Base-by-base conservation (phyloP, 2,797 vertebrate species). In the Acanthornis magna region DNA sequence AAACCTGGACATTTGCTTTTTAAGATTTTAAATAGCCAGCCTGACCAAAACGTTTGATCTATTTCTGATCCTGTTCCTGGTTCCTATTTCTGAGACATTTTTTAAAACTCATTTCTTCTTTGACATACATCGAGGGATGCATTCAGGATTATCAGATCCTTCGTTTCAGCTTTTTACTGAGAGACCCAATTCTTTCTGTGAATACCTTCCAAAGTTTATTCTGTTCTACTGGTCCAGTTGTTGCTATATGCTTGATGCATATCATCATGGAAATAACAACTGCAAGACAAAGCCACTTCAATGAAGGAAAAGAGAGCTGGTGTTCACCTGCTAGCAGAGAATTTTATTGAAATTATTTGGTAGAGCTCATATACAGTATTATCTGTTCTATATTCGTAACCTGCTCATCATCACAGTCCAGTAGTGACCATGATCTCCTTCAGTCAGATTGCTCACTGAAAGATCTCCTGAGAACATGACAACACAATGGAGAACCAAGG, bases 191-290 rank as follows among this genome's bases (percentile, higher is more conserved):
- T 10, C 13, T 70, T 74, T 53, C 36, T 54, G n/a, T 77, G 61
- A 62, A 66, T 54, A 12, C 13, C n/a, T 92, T 85, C 57, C 77
- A 43, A 77, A 77, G 13, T n/a, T 43, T 15, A 48, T 9, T 50
- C 50, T 60, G 30, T 75, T 27, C 23, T 15, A 30, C 3, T 61
- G 25, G 11, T 38, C 21, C 9, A 16, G 51, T 32, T 68, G 42
- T 63, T 0, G 0, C 4, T 11, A 1, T 27, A 10, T 13, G 30
- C 11, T 50, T 73, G 23, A 42, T 36, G 34, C 21, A 57, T 0
- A 0, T 27, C 11, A 11, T 9, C 32, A 29, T 22, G 21, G 17
- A 82, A 88, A 66, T 22, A 53, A 30, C 26, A 74, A 8, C 57
- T 62, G 22, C 32, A 71, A 71, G 26, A 27, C 14, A 38, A 87